These are phyloP conservation scores for Lithobius niger DNA, from an alignment of 1,140 invertebrate species.

Conservation along the genomic window DNA sequence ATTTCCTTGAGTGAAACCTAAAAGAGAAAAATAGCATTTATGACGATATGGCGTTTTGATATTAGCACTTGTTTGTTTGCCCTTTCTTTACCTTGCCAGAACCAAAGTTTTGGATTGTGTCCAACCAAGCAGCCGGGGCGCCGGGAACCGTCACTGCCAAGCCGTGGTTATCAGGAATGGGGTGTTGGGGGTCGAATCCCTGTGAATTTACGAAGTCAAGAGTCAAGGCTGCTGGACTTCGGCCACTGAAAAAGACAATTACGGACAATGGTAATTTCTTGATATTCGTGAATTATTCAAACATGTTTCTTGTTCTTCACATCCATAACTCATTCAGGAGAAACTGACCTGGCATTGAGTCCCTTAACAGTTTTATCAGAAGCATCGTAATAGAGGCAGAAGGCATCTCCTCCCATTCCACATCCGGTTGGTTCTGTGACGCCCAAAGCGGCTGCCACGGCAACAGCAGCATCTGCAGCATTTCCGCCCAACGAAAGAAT, in stretches of 20 bases:
- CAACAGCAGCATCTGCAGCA: conserved; percentile 37
- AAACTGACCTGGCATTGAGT: conserved; percentile 18
- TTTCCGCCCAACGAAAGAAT: conserved; percentile 34
- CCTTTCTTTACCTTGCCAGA: conserved; percentile 26
- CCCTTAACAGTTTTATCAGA: neutral
- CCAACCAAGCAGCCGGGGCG: conserved; percentile 27
- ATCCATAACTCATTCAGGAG: conserved; percentile 7
- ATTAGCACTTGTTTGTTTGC: no score
- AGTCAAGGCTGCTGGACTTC: neutral
- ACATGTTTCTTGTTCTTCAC: conserved; percentile 6
- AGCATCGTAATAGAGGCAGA: conserved; percentile 31
- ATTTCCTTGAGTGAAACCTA: no score
- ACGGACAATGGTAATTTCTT: no score
- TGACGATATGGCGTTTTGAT: no score
- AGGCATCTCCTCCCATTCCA: conserved; percentile 34
- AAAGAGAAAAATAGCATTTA: no score
- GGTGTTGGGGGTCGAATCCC: conserved; percentile 3
- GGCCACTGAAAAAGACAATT: conserved; percentile 1
- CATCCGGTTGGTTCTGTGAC: conserved; percentile 32
- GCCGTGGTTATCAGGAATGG: conserved; percentile 23
- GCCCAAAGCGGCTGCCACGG: conserved; percentile 31
- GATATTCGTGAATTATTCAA: no score
- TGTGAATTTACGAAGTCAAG: neutral
- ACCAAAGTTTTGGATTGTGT: conserved; percentile 27
- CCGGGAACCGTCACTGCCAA: conserved; percentile 30